Evolutionary conservation across 2,888 invertebrate genomes (phyloP), one percentile per base, ranked within the genome.

Genomic region (Pseudococcus viburni): DNA sequence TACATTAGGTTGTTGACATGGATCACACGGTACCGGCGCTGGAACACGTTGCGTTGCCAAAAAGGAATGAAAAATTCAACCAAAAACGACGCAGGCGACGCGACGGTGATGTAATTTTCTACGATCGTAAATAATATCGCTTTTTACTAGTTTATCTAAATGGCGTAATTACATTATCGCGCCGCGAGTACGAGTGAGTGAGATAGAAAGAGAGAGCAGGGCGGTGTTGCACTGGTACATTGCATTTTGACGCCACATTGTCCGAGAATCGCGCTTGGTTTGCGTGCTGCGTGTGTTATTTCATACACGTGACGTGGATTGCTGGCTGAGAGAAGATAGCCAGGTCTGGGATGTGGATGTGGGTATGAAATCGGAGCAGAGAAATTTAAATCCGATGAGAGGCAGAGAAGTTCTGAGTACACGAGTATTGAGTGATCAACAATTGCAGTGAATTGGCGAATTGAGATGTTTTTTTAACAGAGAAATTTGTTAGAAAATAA

Each of bases 151-250:
- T 33, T 80, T 80, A 80, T 80, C 80, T 80, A 80, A 80, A 80
- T 42, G 42, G 80, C 80, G 80, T 80, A 80, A 80, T 80, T 80
- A 80, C 42, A 80, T 42, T 80, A 80, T 80, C 80, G 80, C 39
- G n/a, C 59, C 68, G 68, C 26, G 33, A 6, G 5, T 17, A 15
- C 0, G 51, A 51, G 68, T 15, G 33, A 6, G 5, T 17, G 51
- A 15, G 51, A 51, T 15, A 17, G 51, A 51, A 51, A 51, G 15
- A 51, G 15, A 51, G 51, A 51, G 51, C 12, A 51, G 1, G 51
- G 12, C 5, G 17, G 17, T 0, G n/a, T 59, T 19, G n/a, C 19
- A 59, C 59, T 59, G n/a, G 19, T 19, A 6, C 59, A 59, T 6
- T 19, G 59, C 59, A 59, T 59, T 59, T 59, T 19, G 59, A 59